These are phyloP conservation scores for Trichechus manatus DNA, from an alignment of 2,113 vertebrate genomes.

Conservation along the genomic window DNA sequence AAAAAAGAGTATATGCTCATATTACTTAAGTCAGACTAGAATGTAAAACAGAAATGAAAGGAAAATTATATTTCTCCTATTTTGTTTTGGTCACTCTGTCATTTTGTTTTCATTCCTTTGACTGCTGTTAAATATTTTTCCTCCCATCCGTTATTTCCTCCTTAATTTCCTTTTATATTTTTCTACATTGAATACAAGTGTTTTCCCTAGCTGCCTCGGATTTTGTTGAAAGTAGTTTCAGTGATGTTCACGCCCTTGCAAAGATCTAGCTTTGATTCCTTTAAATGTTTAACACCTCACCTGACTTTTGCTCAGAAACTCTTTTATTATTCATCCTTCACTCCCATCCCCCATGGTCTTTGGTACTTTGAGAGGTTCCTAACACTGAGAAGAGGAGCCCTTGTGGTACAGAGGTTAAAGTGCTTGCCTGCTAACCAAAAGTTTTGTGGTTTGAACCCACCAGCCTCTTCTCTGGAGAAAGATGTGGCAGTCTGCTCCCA, in stretches of 20 bases:
- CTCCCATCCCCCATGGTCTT: not conserved
- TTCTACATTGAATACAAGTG: not conserved
- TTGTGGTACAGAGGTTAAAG: not conserved
- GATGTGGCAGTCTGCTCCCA: not conserved
- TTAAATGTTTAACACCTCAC: not conserved
- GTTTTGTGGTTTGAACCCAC: not conserved
- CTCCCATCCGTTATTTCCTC: slow-evolving; percentile 35
- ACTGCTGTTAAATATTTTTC: not conserved
- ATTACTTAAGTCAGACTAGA: not conserved
- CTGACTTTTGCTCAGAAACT: not conserved
- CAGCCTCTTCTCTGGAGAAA: not conserved
- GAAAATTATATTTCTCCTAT: slow-evolving; percentile 4
- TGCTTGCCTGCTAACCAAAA: not conserved
- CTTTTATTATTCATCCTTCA: not conserved
- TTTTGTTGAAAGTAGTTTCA: not conserved
- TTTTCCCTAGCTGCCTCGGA: slow-evolving; percentile 28
- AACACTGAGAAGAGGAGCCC: not conserved
- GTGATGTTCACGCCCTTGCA: not conserved
- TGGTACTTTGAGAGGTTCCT: not conserved
- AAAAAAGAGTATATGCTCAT: not conserved
- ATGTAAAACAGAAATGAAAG: slow-evolving; percentile 50
- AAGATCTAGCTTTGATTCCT: slow-evolving; percentile 5
- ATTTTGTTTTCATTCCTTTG: slow-evolving; percentile 33
- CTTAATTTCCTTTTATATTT: slow-evolving; percentile 49
- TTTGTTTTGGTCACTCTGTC: not conserved